Base-by-base conservation (phyloP, 2,797 vertebrate species). In the Hipposideros larvatus region DNA sequence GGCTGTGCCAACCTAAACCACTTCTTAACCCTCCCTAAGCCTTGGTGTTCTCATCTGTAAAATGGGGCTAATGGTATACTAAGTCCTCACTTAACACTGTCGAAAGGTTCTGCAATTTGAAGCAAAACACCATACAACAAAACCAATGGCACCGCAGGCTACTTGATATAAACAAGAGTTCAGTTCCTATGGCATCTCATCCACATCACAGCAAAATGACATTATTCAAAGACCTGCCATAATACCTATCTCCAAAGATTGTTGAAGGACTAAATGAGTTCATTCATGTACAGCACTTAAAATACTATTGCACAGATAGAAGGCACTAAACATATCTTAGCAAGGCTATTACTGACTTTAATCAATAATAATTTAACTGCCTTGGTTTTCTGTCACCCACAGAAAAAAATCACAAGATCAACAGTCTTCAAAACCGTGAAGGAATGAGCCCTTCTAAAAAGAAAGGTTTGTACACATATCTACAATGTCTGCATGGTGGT, bases 361-460 rank as follows among this genome's bases (percentile, higher is more conserved):
- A n/a, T 89, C 37, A 26, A 31, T 78, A 87, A 84, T 87, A 94
- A 65, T 55, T 96, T 65, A 82, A 87, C 59, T 63, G n/a, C 15
- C 2, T 90, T 16, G 1, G 28, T 78, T 61, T 55, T 43, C n/a
- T 84, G 11, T 4, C 21, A 78, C 59, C 43, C 75, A 77, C 0
- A 4, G 65, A 94, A 90, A 37, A 48, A 96, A 95, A 31, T 37
- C 53, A 63, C 0, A 0, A 61, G 68, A 96, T 87, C 78, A 86
- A 87, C n/a, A 96, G 37, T 75, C 37, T 95, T 82, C 59, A 53
- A 43, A 94, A 78, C 22, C 41, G 26, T 46, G 4, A 70, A 31
- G 55, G 94, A 96, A 84, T 9, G 75, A 73, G 43, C 4, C 55
- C 48, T 91, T 78, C 43, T 37, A 77, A 86, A 97, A 59, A 18